phyloP scores from a whole-genome alignment of 2,113 vertebrate genomes.

The Platichthys flesus region DNA sequence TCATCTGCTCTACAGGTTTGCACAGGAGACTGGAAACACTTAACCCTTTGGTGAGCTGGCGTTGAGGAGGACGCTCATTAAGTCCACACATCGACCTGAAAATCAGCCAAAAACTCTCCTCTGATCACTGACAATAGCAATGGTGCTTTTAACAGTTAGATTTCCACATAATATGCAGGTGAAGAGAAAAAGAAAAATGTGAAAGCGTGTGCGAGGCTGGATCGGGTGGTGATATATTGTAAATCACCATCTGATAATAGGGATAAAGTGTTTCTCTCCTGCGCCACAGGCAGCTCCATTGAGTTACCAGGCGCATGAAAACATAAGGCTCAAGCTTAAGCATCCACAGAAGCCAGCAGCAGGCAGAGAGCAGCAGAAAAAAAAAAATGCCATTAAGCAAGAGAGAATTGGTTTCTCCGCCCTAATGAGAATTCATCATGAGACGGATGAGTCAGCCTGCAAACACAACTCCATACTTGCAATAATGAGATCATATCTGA shows the following conservation, averaged over 20 bases:
- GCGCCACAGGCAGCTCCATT: conserved; percentile 39
- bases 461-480: conserved; percentile 67
- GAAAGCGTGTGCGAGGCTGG: conserved; percentile 7
- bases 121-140: not conserved
- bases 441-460: conserved; percentile 66
- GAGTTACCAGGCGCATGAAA: conserved; percentile 41
- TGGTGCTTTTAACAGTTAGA: not conserved
- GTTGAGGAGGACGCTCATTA: conserved; percentile 4
- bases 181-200: not conserved
- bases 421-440: conserved; percentile 71
- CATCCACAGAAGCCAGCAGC: conserved; percentile 47
- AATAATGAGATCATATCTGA: conserved; percentile 73
- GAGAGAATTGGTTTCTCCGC: conserved; percentile 68
- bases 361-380: conserved; percentile 28
- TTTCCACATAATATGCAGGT: not conserved
- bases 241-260: conserved; percentile 49
- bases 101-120: conserved; percentile 7
- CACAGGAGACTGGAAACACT: conserved; percentile 68
- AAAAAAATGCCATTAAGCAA: conserved; percentile 54
- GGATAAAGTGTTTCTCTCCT: conserved; percentile 50
- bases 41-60: conserved; percentile 59
- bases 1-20: conserved; percentile 76
- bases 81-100: not conserved
- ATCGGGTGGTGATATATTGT: conserved; percentile 28
- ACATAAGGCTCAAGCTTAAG: conserved; percentile 41